Base-by-base conservation (phyloP, 2,888 invertebrate species). In the Drosophila borborema region DNA sequence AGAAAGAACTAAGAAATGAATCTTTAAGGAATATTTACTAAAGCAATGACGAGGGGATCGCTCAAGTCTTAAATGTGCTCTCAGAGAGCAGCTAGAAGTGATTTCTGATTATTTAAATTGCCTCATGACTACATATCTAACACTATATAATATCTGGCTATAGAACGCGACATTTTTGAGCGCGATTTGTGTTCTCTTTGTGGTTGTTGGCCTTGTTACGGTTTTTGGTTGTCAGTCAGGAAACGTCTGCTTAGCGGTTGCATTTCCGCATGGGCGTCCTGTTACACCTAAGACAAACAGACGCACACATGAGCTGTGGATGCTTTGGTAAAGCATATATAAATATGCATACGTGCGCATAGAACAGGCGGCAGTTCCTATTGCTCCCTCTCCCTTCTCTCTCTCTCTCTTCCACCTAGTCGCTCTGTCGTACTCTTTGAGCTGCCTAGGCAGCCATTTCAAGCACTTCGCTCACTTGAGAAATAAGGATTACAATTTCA, bases 401-500 rank as follows among this genome's bases (percentile, higher is more conserved):
- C 9, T 16, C 23, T 48, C 48, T 16, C 23, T 28, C 16, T 1
- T 1, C 3, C 14, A 1, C 38, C 16, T 14, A 2, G 16, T 7
- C 38, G 0, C 38, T 45, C 34, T n/a, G 38, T 18, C 4, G 34
- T 49, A 14, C 18, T 36, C 36, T 36, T 36, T 20, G 14, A 14
- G 36, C 53, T 53, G n/a, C 12, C 28, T 45, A 40, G 53, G 51
- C 66, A 46, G 18, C 34, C 63, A 51, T 55, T 64, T 65, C 45
- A 60, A 60, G 67, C 77, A 67, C 64, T 80, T 72, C 64, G 64
- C 66, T 67, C 69, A 77, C 82, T 86, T 84, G 73, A 82, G 79
- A 77, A 87, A 75, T 81, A 81, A 70, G 85, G 89, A 85, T 85
- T 85, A 85, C 81, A 89, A 89, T 85, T 85, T 86, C 81, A 85